phyloP scores from a whole-genome alignment of 2,888 invertebrate genomes.

The Onchidella celtica region DNA sequence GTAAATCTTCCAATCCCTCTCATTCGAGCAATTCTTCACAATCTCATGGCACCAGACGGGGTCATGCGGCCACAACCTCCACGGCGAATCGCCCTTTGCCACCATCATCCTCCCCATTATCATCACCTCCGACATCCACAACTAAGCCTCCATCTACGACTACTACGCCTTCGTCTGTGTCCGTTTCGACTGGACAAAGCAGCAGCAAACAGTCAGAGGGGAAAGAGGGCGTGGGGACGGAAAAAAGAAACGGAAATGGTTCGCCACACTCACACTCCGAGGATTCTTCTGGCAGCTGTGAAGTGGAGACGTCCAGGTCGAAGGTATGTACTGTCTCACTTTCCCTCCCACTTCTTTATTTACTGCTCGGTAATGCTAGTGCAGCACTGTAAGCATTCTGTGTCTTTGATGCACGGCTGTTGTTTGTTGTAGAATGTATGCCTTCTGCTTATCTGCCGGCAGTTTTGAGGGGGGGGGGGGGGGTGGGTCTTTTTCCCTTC shows the following conservation, averaged over 20 bases:
- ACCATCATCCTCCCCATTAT: not conserved
- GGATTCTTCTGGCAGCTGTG: constrained; percentile 12
- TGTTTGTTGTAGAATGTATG: too few species aligned
- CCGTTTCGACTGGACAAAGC: not conserved
- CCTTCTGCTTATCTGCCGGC: too few species aligned
- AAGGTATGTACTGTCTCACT: not conserved
- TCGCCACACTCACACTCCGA: not conserved
- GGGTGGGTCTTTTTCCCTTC: too few species aligned
- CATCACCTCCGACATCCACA: not conserved
- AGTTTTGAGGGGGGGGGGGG: too few species aligned
- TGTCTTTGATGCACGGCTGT: too few species aligned
- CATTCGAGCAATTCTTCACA: too few species aligned
- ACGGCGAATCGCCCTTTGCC: not conserved
- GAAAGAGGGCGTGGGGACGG: too few species aligned
- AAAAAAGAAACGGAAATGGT: too few species aligned
- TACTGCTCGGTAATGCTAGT: too few species aligned
- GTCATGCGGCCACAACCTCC: not conserved
- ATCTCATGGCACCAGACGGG: not conserved
- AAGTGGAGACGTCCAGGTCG: not conserved
- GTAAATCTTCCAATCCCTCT: not conserved
- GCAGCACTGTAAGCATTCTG: too few species aligned
- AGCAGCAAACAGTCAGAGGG: too few species aligned
- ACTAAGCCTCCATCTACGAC: not conserved
- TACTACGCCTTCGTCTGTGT: not conserved
- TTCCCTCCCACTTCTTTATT: not conserved